Evolutionary conservation across 2,888 invertebrate species (phyloP).

Genomic region (Tipula vernalis): DNA sequence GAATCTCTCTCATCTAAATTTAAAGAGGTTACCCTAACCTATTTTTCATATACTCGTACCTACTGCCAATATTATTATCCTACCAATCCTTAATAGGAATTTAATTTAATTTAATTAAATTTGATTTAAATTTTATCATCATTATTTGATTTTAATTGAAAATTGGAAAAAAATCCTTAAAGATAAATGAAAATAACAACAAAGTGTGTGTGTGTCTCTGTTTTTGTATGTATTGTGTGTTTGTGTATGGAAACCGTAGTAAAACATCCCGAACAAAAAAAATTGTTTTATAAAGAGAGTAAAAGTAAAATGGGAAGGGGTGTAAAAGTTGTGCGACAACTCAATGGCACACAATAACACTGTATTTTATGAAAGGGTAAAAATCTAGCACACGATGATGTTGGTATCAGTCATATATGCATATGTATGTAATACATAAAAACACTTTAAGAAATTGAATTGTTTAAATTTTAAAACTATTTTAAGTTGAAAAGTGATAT

Average conservation of each 20-base stretch:
- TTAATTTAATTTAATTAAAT: neutral
- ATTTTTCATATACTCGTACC: neutral
- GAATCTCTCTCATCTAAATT: neutral
- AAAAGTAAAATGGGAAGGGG: neutral
- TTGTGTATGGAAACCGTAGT: neutral
- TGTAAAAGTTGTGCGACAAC: neutral
- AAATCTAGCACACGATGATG: neutral
- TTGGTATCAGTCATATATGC: neutral
- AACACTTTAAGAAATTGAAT: neutral
- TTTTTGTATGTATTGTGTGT: too few species aligned
- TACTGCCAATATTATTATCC: conserved; percentile 4
- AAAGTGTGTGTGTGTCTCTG: neutral
- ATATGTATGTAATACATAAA: too few species aligned
- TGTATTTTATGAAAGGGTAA: neutral
- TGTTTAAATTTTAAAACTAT: neutral
- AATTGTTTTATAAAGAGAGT: neutral
- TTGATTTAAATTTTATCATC: conserved; percentile 4
- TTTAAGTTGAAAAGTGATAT: neutral
- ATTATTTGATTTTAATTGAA: neutral
- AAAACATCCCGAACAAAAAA: neutral
- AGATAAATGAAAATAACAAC: neutral
- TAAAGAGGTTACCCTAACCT: neutral
- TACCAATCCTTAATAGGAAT: conserved; percentile 4
- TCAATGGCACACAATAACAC: neutral
- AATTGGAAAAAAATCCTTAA: neutral